These are phyloP conservation scores for Macquaria australasica DNA, from an alignment of 2,113 vertebrate species.

Conservation along the genomic window DNA sequence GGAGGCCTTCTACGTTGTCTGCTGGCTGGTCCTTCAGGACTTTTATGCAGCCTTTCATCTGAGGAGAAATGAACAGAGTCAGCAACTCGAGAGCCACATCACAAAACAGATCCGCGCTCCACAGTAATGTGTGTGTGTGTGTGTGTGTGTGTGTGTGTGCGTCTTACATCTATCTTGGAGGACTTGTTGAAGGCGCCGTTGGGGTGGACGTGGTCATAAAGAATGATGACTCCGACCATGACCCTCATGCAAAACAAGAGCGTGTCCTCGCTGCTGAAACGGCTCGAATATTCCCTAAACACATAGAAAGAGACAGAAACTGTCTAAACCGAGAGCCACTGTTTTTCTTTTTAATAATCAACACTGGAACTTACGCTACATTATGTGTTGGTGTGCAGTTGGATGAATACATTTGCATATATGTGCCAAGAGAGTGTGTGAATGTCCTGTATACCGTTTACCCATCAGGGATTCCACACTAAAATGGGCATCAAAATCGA, in stretches of 20 bases:
- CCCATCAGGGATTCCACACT: not conserved
- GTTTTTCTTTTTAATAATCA: not conserved
- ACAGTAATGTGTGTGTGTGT: not conserved
- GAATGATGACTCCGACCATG: slow-evolving; percentile 99
- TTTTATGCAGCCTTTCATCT: slow-evolving; percentile 99
- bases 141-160: not conserved
- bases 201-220: slow-evolving; percentile 97
- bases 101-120: not conserved
- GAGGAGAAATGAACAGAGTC: slow-evolving; percentile 52
- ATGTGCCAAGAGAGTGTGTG: not conserved
- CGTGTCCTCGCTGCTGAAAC: slow-evolving; percentile 96
- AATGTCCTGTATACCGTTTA: not conserved
- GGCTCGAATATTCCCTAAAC: slow-evolving; percentile 93
- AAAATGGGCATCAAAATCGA: not conserved
- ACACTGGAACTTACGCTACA: not conserved
- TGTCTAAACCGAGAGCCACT: no score
- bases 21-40: slow-evolving; percentile 99
- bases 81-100: not conserved
- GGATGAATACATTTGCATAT: not conserved
- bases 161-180: slow-evolving; percentile 97
- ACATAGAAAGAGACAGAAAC: not conserved
- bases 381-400: not conserved
- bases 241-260: slow-evolving; percentile 98
- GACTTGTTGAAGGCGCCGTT: slow-evolving; percentile 98
- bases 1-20: slow-evolving; percentile 96